phyloP scores from a whole-genome alignment of 1,140 invertebrate species.

The Eueides isabella region DNA sequence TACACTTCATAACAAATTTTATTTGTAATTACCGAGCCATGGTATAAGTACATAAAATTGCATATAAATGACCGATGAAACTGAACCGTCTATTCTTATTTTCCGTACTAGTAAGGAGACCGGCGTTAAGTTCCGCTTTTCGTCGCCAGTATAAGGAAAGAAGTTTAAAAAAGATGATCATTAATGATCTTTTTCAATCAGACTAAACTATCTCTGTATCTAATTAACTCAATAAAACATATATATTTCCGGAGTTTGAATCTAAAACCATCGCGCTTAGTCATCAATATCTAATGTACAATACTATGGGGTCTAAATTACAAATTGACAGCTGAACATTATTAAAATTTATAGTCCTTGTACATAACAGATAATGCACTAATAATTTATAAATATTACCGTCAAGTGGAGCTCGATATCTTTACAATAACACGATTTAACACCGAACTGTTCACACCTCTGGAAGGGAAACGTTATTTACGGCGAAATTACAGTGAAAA shows the following conservation, averaged over 20 bases:
- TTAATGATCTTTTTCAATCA: too few species aligned
- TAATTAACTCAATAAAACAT: too few species aligned
- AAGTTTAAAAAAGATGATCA: too few species aligned
- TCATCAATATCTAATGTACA: background rate
- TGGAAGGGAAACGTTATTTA: conserved; percentile 2
- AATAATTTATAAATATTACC: conserved; percentile 2
- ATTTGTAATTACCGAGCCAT: too few species aligned
- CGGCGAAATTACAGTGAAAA: background rate
- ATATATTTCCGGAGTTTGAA: background rate
- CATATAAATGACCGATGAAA: too few species aligned
- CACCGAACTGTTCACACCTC: conserved; percentile 1
- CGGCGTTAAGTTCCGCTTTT: too few species aligned
- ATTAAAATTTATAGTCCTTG: background rate
- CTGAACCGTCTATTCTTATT: too few species aligned
- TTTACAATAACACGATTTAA: background rate
- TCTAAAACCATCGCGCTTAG: background rate
- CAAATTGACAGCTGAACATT: background rate
- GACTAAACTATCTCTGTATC: too few species aligned
- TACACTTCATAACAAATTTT: too few species aligned
- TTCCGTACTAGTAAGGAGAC: too few species aligned
- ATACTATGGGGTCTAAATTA: background rate
- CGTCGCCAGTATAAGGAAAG: too few species aligned
- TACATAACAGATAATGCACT: background rate
- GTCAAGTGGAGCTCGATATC: background rate
- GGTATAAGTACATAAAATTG: too few species aligned